Evolutionary conservation across 2,797 vertebrate species (phyloP).

Genomic region (Thunnus albacares): DNA sequence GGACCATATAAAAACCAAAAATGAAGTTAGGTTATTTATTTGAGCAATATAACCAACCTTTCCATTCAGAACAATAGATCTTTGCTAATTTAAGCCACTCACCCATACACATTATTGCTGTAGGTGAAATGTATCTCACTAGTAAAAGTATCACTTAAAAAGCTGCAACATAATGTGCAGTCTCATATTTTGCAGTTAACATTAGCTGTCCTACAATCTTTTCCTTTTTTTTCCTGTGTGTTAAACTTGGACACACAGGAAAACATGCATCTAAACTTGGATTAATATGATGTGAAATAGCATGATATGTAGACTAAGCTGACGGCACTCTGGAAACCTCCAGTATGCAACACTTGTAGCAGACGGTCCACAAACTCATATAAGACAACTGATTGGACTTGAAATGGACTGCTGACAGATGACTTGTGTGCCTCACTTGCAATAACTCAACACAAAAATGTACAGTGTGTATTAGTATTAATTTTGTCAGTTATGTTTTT

Average conservation of each 20-base stretch:
- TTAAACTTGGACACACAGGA: not conserved
- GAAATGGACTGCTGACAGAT: conserved; percentile 1
- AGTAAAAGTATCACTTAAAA: not conserved
- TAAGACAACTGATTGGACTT: not conserved
- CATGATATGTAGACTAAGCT: not conserved
- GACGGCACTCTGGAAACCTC: not conserved
- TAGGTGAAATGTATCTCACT: not conserved
- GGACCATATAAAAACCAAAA: not conserved
- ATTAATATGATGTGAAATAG: not conserved
- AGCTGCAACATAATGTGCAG: not conserved
- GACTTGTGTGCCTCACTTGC: not conserved
- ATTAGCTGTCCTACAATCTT: not conserved
- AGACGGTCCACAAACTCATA: conserved; percentile 3
- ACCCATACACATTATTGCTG: not conserved
- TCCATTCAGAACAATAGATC: not conserved
- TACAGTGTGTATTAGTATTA: conserved; percentile 1
- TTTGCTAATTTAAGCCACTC: not conserved
- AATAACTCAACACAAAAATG: conserved; percentile 22
- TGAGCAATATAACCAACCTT: not conserved
- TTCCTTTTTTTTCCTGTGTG: too few relatives aligned
- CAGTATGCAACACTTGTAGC: not conserved
- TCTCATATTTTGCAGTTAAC: not conserved
- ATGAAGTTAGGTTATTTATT: not conserved
- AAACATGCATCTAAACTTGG: not conserved
- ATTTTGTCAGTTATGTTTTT: not conserved